Conservation (phyloP, 2,113 vertebrate genomes). For the Triplophysa tibetana region DNA sequence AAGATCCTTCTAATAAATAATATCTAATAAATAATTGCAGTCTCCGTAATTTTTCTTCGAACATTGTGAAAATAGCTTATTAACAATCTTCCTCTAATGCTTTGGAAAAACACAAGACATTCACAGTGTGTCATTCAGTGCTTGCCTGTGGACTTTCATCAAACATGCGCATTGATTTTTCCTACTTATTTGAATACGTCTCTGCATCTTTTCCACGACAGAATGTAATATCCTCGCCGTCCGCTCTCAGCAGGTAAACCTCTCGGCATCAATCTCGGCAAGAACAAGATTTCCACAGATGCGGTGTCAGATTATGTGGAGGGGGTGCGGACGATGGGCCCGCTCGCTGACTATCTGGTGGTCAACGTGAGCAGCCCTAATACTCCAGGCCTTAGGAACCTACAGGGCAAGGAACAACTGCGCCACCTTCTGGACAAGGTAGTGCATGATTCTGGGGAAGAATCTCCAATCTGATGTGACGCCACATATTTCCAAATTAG, state of each 20-base stretch:
- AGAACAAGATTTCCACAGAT: conserved; percentile 88
- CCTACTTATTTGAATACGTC: conserved; percentile 30
- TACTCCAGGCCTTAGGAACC: conserved; percentile 84
- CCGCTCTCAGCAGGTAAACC: conserved; percentile 80
- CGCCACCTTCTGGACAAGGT: conserved; percentile 81
- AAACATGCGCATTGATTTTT: neutral
- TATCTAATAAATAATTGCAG: too few relatives aligned
- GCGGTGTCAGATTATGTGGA: conserved; percentile 83
- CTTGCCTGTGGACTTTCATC: neutral
- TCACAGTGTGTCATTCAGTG: too few relatives aligned
- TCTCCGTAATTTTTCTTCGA: too few relatives aligned
- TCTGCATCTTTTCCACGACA: neutral
- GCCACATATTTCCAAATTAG: too few relatives aligned
- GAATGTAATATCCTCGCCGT: neutral
- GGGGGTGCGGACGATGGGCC: conserved; percentile 83
- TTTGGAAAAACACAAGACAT: neutral
- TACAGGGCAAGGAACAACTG: conserved; percentile 86
- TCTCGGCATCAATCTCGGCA: conserved; percentile 93
- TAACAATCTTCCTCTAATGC: too few relatives aligned
- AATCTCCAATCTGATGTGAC: neutral
- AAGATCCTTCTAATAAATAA: too few relatives aligned
- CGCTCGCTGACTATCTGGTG: conserved; percentile 93
- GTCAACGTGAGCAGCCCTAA: conserved; percentile 97
- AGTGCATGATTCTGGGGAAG: conserved; percentile 22
- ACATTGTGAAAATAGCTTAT: too few relatives aligned